phyloP scores from a whole-genome alignment of 2,888 invertebrate genomes.

The Ormyrus thymus region DNA sequence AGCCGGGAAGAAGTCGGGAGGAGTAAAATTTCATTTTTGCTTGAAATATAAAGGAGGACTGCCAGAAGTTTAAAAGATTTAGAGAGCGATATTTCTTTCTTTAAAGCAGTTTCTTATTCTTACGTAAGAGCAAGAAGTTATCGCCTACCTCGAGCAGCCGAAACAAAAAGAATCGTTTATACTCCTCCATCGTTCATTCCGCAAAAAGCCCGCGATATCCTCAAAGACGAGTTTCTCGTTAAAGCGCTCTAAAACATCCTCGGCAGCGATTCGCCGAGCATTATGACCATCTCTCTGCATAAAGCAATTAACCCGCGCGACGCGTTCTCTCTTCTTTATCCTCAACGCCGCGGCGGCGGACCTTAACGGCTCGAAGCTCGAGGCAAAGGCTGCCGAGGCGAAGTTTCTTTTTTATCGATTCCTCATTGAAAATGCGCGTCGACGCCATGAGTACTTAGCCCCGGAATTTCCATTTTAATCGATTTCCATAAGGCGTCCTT shows the following conservation, averaged over 20 bases:
- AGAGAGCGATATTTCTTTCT: not conserved
- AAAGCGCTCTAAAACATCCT: no score
- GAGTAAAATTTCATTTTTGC: no score
- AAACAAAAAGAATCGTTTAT: not conserved
- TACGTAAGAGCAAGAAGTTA: slow-evolving; percentile 3
- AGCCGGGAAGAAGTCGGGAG: no score
- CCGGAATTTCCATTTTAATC: slow-evolving; percentile 41
- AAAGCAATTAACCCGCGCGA: no score
- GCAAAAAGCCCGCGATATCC: no score
- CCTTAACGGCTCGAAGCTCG: not conserved
- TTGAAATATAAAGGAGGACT: no score
- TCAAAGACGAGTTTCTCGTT: no score
- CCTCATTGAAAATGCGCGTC: slow-evolving; percentile 14
- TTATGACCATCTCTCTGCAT: no score
- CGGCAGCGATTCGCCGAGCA: no score
- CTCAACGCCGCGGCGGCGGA: not conserved
- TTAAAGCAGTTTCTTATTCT: not conserved
- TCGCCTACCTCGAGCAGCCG: not conserved
- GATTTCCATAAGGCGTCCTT: slow-evolving; percentile 44
- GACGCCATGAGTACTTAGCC: not conserved
- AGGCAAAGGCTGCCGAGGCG: no score
- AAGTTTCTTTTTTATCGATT: slow-evolving; percentile 6
- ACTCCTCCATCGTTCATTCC: no score
- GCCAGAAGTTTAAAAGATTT: not conserved
- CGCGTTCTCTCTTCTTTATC: no score